Conservation (phyloP, 2,797 vertebrate genomes). For the Heteromormyrus szaboi region DNA sequence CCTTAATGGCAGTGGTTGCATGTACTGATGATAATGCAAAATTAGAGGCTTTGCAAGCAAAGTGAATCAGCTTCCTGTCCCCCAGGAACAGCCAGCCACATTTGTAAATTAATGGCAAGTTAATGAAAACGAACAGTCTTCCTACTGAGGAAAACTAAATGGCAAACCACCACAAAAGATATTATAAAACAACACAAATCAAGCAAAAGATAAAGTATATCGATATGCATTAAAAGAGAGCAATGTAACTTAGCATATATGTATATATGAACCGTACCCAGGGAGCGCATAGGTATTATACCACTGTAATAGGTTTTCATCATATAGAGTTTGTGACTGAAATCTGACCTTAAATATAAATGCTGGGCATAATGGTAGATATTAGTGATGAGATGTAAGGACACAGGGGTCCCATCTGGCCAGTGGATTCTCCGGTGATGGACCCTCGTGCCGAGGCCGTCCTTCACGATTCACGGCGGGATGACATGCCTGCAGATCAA, state of each 20-base stretch:
- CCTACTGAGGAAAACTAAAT: background rate
- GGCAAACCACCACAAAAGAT: background rate
- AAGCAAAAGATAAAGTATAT: background rate
- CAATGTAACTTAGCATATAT: background rate
- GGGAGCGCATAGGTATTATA: background rate
- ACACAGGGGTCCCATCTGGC: background rate
- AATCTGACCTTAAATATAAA: background rate
- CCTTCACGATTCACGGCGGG: background rate
- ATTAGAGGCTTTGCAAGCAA: background rate
- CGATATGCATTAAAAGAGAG: background rate
- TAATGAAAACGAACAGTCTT: background rate
- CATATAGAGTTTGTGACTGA: background rate
- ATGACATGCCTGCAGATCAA: background rate
- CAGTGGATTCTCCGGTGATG: background rate
- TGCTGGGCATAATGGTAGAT: background rate
- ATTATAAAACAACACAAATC: background rate
- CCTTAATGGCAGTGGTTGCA: background rate
- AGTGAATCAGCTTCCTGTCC: background rate
- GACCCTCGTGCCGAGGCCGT: background rate
- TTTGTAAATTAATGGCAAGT: background rate
- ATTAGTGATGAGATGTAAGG: background rate
- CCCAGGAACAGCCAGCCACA: background rate
- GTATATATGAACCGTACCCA: too few species aligned
- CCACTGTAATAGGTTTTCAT: background rate
- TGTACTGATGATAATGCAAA: background rate